Evolutionary conservation across 35 echinoderm and acorn worm species (phyloP), one percentile per base, ranked within the genome.

Genomic region (Acanthaster planci): DNA sequence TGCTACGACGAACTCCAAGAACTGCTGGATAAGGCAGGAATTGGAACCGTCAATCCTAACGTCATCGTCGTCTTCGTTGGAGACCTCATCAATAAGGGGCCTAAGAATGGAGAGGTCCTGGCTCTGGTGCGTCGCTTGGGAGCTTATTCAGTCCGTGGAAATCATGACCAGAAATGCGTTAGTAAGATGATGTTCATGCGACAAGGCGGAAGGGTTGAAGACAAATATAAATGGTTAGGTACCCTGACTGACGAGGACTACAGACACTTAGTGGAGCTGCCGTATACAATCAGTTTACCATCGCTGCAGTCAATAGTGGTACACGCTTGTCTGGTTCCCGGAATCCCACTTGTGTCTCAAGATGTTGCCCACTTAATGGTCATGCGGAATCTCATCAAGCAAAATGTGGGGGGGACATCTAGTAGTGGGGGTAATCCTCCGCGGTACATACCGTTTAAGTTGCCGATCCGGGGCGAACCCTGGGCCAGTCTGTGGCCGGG

Each of bases 71-170:
- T 93, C 22, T 84, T 93, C 36, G 91, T 93, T 56, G 91, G 91
- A 8, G 91, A 93, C 67, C 68, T 93, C 2, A 78, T 93, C 27
- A 93, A 93, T 54, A 93, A 93, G 52, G 91, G 91, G 16, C 91
- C 91, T 23, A 93, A 93, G 38, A 93, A 77, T 68, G 78, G 56
- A 17, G 80, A 93, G n/a, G 91, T 93, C 0, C 39, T 93, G 12
- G 42, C 78, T 10, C 84, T 88, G 21, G 79, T 93, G 7, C 8
- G 86, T 7, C 19, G 36, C 12, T 32, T 68, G 52, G 42, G 75
- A 26, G 87, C 86, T 8, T 88, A 40, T 26, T 76, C 50, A n/a
- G 86, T 93, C 7, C 50, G 87, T 55, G 91, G 91, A 26, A 93
- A 93, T 40, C 91, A 93, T 50, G 91, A 93, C 54, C 59, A 87